Evolutionary conservation across 2,113 vertebrate genomes (phyloP).

Genomic region (Tenrec ecaudatus): DNA sequence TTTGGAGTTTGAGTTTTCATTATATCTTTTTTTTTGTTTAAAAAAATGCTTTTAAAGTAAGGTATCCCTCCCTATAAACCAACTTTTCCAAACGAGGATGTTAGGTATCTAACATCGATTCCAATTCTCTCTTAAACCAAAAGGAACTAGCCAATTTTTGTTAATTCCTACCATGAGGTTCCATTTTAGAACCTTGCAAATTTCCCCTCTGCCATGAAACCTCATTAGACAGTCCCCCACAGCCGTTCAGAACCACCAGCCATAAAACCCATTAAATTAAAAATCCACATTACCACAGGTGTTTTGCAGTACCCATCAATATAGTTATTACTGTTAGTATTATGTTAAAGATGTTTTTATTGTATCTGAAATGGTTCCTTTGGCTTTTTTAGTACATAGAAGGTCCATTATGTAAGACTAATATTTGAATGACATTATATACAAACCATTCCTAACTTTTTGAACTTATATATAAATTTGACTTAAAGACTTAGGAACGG

Average conservation of each 20-base stretch:
- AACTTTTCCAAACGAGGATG: not conserved
- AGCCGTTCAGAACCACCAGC: not conserved
- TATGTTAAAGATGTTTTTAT: not conserved
- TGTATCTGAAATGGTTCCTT: not conserved
- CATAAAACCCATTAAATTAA: not conserved
- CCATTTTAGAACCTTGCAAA: slow-evolving; percentile 5
- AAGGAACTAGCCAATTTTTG: not conserved
- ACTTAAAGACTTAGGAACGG: not conserved
- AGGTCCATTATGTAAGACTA: not conserved
- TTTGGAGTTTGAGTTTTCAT: not conserved
- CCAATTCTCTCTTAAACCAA: slow-evolving; percentile 3
- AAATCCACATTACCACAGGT: not conserved
- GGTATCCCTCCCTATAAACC: not conserved
- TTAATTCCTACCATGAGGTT: not conserved
- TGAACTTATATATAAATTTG: not conserved
- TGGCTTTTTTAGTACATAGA: not conserved
- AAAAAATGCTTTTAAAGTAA: too few species aligned
- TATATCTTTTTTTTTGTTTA: not conserved
- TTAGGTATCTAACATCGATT: not conserved
- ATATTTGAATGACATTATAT: not conserved
- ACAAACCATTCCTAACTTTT: not conserved
- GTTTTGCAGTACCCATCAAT: not conserved
- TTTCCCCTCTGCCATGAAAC: not conserved
- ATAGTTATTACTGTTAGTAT: too few species aligned
- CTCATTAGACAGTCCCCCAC: not conserved